These are phyloP conservation scores for Aphaenogaster rudis DNA, from an alignment of 1,140 invertebrate genomes.

Conservation along the genomic window DNA sequence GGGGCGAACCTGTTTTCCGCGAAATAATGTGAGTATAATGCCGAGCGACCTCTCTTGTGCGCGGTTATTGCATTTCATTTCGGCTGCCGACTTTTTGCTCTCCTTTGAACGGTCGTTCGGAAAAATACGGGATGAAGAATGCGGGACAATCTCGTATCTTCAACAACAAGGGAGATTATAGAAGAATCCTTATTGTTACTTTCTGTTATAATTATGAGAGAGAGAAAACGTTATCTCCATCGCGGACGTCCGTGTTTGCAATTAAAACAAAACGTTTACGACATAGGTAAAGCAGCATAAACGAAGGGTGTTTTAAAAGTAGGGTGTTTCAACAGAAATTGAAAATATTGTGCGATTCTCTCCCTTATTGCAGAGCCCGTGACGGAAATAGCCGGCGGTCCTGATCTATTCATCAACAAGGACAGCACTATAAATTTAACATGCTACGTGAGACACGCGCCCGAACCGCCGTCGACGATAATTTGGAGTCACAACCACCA, in stretches of 20 bases:
- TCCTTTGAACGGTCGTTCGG: not conserved
- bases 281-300: not conserved
- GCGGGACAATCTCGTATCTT: not conserved
- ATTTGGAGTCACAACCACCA: slow-evolving; percentile 94
- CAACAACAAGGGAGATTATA: not conserved
- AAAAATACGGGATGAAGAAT: slow-evolving; percentile 3
- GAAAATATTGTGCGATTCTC: slow-evolving; percentile 9
- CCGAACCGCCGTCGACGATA: slow-evolving; percentile 93
- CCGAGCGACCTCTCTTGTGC: slow-evolving; percentile 38
- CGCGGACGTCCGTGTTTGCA: not conserved
- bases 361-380: slow-evolving; percentile 91
- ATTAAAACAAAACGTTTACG: slow-evolving; percentile 2
- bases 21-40: slow-evolving; percentile 50
- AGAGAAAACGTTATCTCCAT: not conserved
- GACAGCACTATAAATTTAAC: slow-evolving; percentile 96
- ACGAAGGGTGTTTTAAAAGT: not conserved
- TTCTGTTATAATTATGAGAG: not conserved
- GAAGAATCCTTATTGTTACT: not conserved
- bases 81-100: not conserved
- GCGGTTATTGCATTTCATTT: slow-evolving; percentile 73
- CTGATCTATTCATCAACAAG: slow-evolving; percentile 94
- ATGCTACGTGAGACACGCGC: slow-evolving; percentile 93
- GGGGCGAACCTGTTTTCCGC: slow-evolving; percentile 17
- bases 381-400: slow-evolving; percentile 93
- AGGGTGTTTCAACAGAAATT: not conserved